phyloP scores from a whole-genome alignment of 2,797 vertebrate genomes.

The Hydrocynus forskahlii region DNA sequence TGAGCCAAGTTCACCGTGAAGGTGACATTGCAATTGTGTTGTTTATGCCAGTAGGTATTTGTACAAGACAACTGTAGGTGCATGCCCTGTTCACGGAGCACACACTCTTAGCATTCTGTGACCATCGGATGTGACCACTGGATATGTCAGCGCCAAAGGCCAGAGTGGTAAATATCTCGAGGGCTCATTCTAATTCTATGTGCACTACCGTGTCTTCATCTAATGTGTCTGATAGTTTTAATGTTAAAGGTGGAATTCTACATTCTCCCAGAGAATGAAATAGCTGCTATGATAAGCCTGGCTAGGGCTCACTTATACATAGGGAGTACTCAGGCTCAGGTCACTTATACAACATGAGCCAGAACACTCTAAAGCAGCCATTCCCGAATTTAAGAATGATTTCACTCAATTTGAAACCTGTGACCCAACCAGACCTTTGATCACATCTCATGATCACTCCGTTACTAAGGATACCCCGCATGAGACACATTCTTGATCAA shows the following conservation, averaged over 20 bases:
- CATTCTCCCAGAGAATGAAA: background rate
- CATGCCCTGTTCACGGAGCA: background rate
- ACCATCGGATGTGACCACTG: background rate
- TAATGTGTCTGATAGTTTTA: background rate
- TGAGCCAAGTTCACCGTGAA: background rate
- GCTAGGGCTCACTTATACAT: background rate
- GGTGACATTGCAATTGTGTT: background rate
- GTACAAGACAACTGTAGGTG: background rate
- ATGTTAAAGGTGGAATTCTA: background rate
- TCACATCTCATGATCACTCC: no score
- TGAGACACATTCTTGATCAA: no score
- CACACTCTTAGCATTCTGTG: constrained; percentile 3
- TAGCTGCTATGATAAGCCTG: background rate
- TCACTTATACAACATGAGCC: no score
- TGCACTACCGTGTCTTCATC: background rate
- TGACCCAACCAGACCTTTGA: no score
- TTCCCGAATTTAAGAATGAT: no score
- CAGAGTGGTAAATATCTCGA: constrained; percentile 3
- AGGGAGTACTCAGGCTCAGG: no score
- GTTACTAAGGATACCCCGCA: no score
- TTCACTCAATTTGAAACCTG: no score
- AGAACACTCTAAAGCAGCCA: background rate
- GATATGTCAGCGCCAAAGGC: constrained; percentile 6
- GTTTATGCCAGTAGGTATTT: background rate
- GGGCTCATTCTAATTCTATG: background rate